These are phyloP conservation scores for Diadromus collaris DNA, from an alignment of 2,888 invertebrate species.

Conservation along the genomic window DNA sequence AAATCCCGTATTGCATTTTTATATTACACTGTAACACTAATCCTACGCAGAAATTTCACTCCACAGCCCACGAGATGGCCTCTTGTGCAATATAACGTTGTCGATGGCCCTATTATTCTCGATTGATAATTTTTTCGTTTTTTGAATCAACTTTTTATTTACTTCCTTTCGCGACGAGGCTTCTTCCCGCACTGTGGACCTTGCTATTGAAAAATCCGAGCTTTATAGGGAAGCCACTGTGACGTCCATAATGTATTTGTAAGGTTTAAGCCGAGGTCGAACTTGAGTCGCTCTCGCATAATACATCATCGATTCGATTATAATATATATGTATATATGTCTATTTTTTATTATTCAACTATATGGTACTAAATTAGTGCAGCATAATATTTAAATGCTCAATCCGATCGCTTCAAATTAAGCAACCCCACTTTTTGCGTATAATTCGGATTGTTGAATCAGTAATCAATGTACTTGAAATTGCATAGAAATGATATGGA, in stretches of 20 bases:
- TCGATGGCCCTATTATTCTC: neutral
- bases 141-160: neutral
- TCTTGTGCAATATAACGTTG: slow-evolving; percentile 1
- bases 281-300: slow-evolving; percentile 59
- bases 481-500: too few species aligned
- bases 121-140: neutral
- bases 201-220: slow-evolving; percentile 74
- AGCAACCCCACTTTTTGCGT: too few species aligned
- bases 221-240: slow-evolving; percentile 76
- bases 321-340: neutral
- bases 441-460: too few species aligned
- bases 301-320: slow-evolving; percentile 10
- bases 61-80: neutral
- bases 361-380: neutral
- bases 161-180: slow-evolving; percentile 36
- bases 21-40: slow-evolving; percentile 23
- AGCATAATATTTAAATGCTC: too few species aligned
- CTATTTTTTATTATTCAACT: neutral
- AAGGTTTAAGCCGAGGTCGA: slow-evolving; percentile 72
- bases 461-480: too few species aligned
- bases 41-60: slow-evolving; percentile 11
- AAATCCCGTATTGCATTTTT: slow-evolving; percentile 8
- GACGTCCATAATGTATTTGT: slow-evolving; percentile 72
- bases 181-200: slow-evolving; percentile 69
- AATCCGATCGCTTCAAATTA: too few species aligned